Evolutionary conservation across 2,113 vertebrate genomes (phyloP), one percentile per base, ranked within the genome.

Genomic region (Gymnocephalus cernua): DNA sequence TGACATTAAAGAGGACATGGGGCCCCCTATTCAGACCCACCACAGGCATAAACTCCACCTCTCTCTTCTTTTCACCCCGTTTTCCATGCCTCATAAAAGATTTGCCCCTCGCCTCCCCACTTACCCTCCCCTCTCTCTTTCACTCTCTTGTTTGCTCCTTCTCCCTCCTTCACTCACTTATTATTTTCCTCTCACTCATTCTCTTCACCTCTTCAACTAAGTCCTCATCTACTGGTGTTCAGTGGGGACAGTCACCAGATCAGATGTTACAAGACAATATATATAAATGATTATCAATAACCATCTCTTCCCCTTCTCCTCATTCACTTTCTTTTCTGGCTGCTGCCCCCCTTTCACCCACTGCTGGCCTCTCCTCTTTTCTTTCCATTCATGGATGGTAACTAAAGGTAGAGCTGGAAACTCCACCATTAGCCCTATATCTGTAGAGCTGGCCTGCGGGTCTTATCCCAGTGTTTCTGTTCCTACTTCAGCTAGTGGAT

Each of bases 1-100:
- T 86, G 80, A 89, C 86, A 87, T 82, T 84, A 91, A 88, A 92
- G 88, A 88, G 85, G 90, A 92, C 89, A 86, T 77, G 83, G 87
- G 65, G 85, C 80, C 84, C 70, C 78, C 91, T 87, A 89, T 92
- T 92, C 15, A 88, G 57, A 86, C 85, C 88, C 87, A 86, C 91
- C 86, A 18, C 90, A 87, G 89, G 85, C 72, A 78, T 74, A 54
- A 32, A 58, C 74, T 68, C 75, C 82, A 82, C 78, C 80, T 41
- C 65, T 53, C 86, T 16, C 69, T 77, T 77, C 85, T 41, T 83
- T 86, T 83, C 85, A 88, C 83, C 86, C 81, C 47, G 1, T 77
- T 88, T 76, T 87, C 82, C 86, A 84, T 74, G 79, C 77, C 82
- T 80, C 87, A 88, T 87, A 90, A 93, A 88, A 91, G 89, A 64